Evolutionary conservation across 2,113 vertebrate genomes (phyloP).

Genomic region (Trachemys scripta): DNA sequence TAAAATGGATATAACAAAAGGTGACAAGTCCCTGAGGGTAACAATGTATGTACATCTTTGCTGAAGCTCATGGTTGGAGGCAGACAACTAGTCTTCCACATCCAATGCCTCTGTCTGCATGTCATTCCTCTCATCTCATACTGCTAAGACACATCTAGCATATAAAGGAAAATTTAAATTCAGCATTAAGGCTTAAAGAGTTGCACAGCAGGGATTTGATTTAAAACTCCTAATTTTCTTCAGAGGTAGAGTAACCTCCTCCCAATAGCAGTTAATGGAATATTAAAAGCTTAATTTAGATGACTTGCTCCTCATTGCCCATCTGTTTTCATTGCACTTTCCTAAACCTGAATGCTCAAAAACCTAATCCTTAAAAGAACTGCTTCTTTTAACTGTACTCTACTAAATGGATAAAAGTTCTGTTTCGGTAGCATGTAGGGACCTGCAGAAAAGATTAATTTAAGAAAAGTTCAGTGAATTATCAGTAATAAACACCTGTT

Average conservation of each 20-base stretch:
- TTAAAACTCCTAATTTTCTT: background rate
- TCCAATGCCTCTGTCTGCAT: background rate
- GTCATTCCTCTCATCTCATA: background rate
- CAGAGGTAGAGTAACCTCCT: background rate
- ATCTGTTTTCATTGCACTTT: background rate
- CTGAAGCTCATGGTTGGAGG: background rate
- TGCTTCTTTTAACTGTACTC: background rate
- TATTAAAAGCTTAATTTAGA: background rate
- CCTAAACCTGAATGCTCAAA: background rate
- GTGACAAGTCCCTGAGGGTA: background rate
- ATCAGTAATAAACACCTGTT: background rate
- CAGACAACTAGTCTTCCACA: background rate
- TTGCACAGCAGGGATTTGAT: background rate
- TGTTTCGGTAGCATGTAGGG: background rate
- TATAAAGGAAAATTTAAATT: background rate
- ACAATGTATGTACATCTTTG: rapidly evolving
- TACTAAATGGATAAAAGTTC: background rate
- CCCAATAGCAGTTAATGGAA: background rate
- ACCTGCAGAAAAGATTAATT: background rate
- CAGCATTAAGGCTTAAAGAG: background rate
- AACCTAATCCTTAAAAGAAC: background rate
- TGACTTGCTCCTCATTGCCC: background rate
- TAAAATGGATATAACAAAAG: background rate
- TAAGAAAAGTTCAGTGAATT: background rate
- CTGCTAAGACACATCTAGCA: background rate